Base-by-base conservation (phyloP, 2,888 invertebrate genomes). In the Agriopis aurantiaria region DNA sequence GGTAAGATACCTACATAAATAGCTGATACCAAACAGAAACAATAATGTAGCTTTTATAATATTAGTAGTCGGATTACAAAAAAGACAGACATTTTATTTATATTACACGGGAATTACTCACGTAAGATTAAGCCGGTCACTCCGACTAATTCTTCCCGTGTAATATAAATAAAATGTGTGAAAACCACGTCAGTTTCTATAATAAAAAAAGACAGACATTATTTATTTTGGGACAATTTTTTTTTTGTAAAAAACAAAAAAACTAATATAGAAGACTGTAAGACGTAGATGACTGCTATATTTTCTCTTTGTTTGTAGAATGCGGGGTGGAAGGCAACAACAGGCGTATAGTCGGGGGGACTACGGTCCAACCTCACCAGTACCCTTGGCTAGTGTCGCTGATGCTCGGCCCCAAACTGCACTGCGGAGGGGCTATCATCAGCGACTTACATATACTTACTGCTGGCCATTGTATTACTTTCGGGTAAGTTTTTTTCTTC, bases 381-480 rank as follows among this genome's bases (percentile, higher is more conserved):
- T 95, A 93, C 73, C 95, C 95, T 0, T 96, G 95, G 95, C 80
- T 95, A 48, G 95, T 93, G 5, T 94, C 95, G 0, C 88, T 95
- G 17, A 91, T 93, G 86, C 80, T 92, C 65, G 92, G 92, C 0
- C 88, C 90, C 8, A 88, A 88, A 66, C 82, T 95, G 43, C 95
- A 95, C 71, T 96, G 96, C 65, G 95, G 95, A 3, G 95, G 95
- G n/a, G 93, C 95, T 4, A 88, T 96, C 68, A 95, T 96, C 71
- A 95, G 95, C 3, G 91, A 95, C 75, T 80, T 84, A 53, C 95
- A 95, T 71, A 80, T 96, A 33, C 85, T 96, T 1, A 95, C 95
- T 0, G 95, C 95, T 10, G 95, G 95, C 1, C 96, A 96, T 84
- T 96, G 96, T 75, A 91, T 95, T 8, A 92, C 93, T 48, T 94